Conservation (phyloP, 2,888 invertebrate genomes). For the Ernsta delagoae region DNA sequence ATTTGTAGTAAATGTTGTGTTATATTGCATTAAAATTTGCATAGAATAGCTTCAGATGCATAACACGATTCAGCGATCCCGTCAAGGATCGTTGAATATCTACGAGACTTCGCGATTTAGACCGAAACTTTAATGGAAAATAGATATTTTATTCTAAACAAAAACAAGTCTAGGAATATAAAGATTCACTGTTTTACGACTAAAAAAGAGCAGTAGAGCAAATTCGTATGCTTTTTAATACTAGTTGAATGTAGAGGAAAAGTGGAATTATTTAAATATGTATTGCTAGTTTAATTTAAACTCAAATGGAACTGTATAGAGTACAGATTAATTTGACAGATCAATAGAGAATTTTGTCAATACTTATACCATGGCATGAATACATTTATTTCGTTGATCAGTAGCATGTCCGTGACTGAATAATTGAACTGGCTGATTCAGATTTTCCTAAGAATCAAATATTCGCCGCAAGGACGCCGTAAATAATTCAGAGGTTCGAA, state of each 20-base stretch:
- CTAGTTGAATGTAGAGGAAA: no score
- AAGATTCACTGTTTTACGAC: neutral
- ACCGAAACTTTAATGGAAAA: neutral
- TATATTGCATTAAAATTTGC: constrained; percentile 13
- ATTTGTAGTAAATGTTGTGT: constrained; percentile 10
- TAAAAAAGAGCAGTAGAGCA: neutral
- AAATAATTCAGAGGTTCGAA: constrained; percentile 22
- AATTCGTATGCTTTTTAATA: no score
- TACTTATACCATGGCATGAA: no score
- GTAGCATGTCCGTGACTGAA: neutral
- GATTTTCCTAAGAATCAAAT: constrained; percentile 22
- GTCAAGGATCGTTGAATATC: constrained; percentile 27
- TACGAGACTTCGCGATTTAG: constrained; percentile 12
- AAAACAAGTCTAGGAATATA: neutral
- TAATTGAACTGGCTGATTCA: neutral
- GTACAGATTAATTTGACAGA: neutral
- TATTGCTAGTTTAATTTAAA: no score
- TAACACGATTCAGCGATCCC: constrained; percentile 29
- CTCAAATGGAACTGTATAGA: no score
- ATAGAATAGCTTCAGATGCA: constrained; percentile 8
- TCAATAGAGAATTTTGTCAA: neutral
- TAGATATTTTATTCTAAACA: neutral
- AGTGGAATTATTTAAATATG: no score
- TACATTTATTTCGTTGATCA: neutral
- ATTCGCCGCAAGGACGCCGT: constrained; percentile 10